Conservation (phyloP, 2,797 vertebrate species). For the Vultur gryphus region DNA sequence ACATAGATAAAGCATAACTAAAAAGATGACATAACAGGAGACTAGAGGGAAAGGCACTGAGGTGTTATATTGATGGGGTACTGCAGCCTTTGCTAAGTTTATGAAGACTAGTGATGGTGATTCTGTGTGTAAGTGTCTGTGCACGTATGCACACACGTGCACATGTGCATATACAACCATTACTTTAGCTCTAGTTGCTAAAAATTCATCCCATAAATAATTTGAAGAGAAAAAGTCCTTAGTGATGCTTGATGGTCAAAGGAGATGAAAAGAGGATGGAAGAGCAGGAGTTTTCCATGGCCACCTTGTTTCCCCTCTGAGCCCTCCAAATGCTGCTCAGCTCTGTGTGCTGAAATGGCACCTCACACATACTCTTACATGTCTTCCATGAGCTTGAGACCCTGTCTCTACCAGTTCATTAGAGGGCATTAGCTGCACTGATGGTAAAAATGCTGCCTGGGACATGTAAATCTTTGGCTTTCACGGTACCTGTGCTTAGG, state of each 20-base stretch:
- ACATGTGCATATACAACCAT: not conserved
- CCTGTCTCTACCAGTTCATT: not conserved
- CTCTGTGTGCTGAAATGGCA: not conserved
- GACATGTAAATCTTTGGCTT: not conserved
- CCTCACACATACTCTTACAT: not conserved
- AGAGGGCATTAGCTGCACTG: not conserved
- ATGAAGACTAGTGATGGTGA: not conserved
- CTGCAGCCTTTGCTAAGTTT: not conserved
- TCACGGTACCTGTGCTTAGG: not conserved
- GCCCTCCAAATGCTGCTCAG: not conserved
- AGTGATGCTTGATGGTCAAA: not conserved
- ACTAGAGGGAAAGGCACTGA: not conserved
- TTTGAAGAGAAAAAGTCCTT: not conserved
- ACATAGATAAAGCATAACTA: constrained; percentile 1
- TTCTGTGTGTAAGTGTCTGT: not conserved
- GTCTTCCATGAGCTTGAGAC: not conserved
- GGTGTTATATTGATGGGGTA: not conserved
- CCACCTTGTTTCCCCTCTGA: not conserved
- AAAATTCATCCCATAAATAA: not conserved
- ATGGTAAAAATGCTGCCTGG: not conserved
- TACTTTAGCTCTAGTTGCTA: not conserved
- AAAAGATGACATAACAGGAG: constrained; percentile 6
- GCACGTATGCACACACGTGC: rapidly evolving
- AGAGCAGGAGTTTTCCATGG: not conserved
- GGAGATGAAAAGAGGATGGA: not conserved